Evolutionary conservation across 2,888 invertebrate genomes (phyloP).

Genomic region (Crioceris asparagi): DNA sequence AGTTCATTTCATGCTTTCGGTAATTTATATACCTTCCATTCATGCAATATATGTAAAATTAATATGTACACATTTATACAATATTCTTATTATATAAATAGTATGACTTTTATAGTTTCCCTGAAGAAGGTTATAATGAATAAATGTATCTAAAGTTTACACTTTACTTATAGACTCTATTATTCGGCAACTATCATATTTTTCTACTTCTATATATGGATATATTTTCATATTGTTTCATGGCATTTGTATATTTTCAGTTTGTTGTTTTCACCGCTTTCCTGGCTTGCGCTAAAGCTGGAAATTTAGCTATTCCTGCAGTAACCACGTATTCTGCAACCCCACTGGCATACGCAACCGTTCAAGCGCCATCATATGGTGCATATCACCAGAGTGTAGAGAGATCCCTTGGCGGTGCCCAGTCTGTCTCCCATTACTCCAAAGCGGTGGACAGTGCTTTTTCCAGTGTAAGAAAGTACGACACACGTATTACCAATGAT

Average conservation of each 20-base stretch:
- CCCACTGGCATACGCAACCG: slow-evolving; percentile 31
- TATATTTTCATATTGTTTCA: too few species aligned
- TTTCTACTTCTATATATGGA: too few species aligned
- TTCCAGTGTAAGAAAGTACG: slow-evolving; percentile 49
- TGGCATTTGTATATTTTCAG: slow-evolving; percentile 34
- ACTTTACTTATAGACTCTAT: too few species aligned
- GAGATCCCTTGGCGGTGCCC: slow-evolving; percentile 45
- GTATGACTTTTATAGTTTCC: too few species aligned
- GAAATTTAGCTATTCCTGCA: slow-evolving; percentile 36
- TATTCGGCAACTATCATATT: too few species aligned
- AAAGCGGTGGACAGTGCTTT: slow-evolving; percentile 50
- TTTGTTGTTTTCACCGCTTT: slow-evolving; percentile 47
- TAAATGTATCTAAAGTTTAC: too few species aligned
- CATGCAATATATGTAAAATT: too few species aligned
- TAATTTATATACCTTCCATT: too few species aligned
- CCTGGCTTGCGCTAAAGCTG: slow-evolving; percentile 51
- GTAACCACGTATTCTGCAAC: slow-evolving; percentile 26
- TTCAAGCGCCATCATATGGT: slow-evolving; percentile 35
- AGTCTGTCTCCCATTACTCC: slow-evolving; percentile 41
- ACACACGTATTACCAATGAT: slow-evolving; percentile 48
- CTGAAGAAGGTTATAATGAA: too few species aligned
- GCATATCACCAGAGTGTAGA: slow-evolving; percentile 46
- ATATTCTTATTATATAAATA: too few species aligned
- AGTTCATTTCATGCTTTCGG: too few species aligned
- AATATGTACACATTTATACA: too few species aligned